A percentile compares a stretch with the other conserved stretches of the same genome.
phyloP scores from a whole-genome alignment of 2,888 invertebrate genomes.

The Ectemnius lituratus region DNA sequence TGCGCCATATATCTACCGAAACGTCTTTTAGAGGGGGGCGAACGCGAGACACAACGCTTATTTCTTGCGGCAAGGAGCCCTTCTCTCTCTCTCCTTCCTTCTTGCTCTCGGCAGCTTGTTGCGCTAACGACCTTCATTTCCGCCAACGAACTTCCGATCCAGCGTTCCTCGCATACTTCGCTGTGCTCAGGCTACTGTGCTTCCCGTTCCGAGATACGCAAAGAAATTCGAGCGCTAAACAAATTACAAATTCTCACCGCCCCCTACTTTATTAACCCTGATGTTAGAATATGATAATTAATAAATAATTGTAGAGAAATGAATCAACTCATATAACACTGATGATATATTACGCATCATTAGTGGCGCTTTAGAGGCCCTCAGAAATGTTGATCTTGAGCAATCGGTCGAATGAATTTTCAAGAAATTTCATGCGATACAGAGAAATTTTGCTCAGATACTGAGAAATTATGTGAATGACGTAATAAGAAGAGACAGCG shows the following conservation, averaged over 20 bases:
- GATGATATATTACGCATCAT: background rate
- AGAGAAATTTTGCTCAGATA: too few relatives aligned
- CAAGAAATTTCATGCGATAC: too few relatives aligned
- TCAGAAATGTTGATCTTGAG: background rate
- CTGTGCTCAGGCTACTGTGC: background rate
- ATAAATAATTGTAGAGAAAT: too few relatives aligned
- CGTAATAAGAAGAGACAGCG: background rate
- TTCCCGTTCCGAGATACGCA: too few relatives aligned
- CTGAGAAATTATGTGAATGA: background rate
- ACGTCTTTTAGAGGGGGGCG: background rate
- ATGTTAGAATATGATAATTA: too few relatives aligned
- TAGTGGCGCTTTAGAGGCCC: background rate
- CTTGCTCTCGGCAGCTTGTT: background rate
- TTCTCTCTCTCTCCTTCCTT: too few relatives aligned
- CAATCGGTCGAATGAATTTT: background rate
- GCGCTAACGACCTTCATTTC: conserved; percentile 27
- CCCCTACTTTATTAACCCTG: too few relatives aligned
- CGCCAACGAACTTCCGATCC: conserved; percentile 22
- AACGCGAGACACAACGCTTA: too few relatives aligned
- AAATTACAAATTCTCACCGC: too few relatives aligned
- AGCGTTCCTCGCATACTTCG: conserved; percentile 22
- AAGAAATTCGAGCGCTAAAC: too few relatives aligned
- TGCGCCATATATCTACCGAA: conserved; percentile 29
- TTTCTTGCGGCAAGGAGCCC: too few relatives aligned
- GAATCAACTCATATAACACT: too few relatives aligned